A percentile compares a stretch with the other conserved stretches of the same genome.
phyloP scores from a whole-genome alignment of 2,888 invertebrate genomes.

The Drosophila meridionalis region DNA sequence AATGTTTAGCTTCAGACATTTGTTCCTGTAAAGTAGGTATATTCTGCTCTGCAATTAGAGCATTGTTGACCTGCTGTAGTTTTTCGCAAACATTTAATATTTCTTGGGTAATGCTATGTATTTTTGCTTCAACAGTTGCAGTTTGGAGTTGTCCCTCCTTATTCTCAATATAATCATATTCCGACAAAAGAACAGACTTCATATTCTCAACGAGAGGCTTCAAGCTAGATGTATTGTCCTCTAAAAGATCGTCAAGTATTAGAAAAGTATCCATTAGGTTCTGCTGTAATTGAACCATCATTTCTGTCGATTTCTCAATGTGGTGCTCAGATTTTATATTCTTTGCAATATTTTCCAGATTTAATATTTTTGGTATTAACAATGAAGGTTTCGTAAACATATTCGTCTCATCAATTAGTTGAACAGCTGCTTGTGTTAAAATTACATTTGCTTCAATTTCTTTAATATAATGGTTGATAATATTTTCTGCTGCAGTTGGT shows the following conservation, averaged over 20 bases:
- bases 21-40: not conserved
- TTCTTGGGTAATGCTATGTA: conserved; percentile 43
- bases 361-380: conserved; percentile 54
- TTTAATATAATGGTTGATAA: conserved; percentile 41
- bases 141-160: conserved; percentile 27
- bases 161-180: conserved; percentile 68
- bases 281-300: conserved; percentile 77
- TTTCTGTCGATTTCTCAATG: conserved; percentile 71
- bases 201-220: conserved; percentile 54
- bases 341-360: conserved; percentile 55
- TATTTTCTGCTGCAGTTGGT: conserved; percentile 43
- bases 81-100: conserved; percentile 53
- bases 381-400: conserved; percentile 53
- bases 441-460: conserved; percentile 57
- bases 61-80: conserved; percentile 15
- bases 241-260: conserved; percentile 71
- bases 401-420: conserved; percentile 50
- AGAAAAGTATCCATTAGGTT: conserved; percentile 81
- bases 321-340: conserved; percentile 34
- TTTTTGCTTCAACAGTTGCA: conserved; percentile 37
- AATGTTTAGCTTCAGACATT: not conserved
- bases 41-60: not conserved
- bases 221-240: conserved; percentile 32
- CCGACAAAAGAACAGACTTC: conserved; percentile 49
- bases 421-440: conserved; percentile 47